Evolutionary conservation across 64 coral and sea anemone species (phyloP).

Genomic region (Montipora foliosa): DNA sequence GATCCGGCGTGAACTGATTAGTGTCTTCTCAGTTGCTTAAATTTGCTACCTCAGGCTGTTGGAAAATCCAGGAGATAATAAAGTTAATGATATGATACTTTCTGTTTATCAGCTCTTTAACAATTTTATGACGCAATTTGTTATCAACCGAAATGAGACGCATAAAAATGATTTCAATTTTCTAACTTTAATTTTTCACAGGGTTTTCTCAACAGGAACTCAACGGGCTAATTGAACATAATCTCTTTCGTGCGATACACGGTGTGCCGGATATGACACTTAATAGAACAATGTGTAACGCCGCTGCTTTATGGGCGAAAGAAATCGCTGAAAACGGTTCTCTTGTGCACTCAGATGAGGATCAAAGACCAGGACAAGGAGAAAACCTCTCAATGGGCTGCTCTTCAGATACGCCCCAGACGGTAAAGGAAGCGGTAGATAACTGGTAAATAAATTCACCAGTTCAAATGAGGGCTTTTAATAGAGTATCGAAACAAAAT

Average conservation of each 20-base stretch:
- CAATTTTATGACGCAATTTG: too few relatives aligned
- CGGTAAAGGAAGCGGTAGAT: slow-evolving; percentile 42
- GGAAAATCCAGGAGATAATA: too few relatives aligned
- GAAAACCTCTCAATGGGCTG: slow-evolving; percentile 75
- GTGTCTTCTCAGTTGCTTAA: too few relatives aligned
- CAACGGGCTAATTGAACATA: slow-evolving; percentile 47
- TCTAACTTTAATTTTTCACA: not conserved
- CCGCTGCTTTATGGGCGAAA: slow-evolving; percentile 46
- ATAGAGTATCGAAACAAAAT: too few relatives aligned
- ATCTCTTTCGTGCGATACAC: slow-evolving; percentile 61
- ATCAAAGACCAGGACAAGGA: slow-evolving; percentile 25
- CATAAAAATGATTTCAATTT: too few relatives aligned
- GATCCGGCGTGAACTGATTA: too few relatives aligned
- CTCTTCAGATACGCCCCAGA: slow-evolving; percentile 2
- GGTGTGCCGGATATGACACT: slow-evolving; percentile 66
- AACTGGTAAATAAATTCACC: slow-evolving; percentile 41
- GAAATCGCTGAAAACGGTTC: slow-evolving; percentile 23
- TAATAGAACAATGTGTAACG: slow-evolving; percentile 52
- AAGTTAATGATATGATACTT: too few relatives aligned
- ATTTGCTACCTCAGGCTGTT: too few relatives aligned
- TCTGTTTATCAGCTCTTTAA: too few relatives aligned
- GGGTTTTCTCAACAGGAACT: slow-evolving; percentile 37
- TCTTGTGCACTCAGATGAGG: slow-evolving; percentile 22
- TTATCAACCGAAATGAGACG: too few relatives aligned
- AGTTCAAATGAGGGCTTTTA: too few relatives aligned